Evolutionary conservation across 2,113 vertebrate species (phyloP).

Genomic region (Glaucidium brasilianum): DNA sequence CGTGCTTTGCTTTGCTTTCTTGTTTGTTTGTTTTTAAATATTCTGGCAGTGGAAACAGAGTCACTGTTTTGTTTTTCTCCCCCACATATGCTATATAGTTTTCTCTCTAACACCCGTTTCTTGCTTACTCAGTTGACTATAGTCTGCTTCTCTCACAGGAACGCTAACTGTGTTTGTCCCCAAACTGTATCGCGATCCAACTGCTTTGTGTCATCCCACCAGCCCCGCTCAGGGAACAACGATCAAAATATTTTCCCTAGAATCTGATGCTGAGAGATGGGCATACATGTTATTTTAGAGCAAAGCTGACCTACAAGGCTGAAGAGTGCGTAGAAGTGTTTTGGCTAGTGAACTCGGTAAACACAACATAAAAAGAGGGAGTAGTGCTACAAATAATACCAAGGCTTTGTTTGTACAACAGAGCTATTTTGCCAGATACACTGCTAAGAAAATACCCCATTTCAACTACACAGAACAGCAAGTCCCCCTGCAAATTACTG

Average conservation of each 20-base stretch:
- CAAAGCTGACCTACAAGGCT: conserved; percentile 34
- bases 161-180: conserved; percentile 57
- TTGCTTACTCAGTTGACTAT: conserved; percentile 66
- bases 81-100: conserved; percentile 63
- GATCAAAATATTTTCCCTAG: conserved; percentile 27
- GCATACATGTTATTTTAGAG: neutral
- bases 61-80: conserved; percentile 63
- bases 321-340: neutral
- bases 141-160: conserved; percentile 47
- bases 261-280: neutral
- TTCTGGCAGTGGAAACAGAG: conserved; percentile 57
- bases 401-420: conserved; percentile 38
- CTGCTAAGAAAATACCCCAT: neutral
- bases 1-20: conserved; percentile 4
- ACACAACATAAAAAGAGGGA: neutral
- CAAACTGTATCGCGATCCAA: conserved; percentile 53
- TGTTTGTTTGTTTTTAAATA: conserved; percentile 63
- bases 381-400: conserved; percentile 40
- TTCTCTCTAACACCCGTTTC: conserved; percentile 13
- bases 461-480: neutral
- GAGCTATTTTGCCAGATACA: neutral
- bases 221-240: neutral
- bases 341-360: conserved; percentile 33
- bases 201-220: conserved; percentile 57
- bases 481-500: neutral